These are phyloP conservation scores for Calypte anna DNA, from an alignment of 2,113 vertebrate species.

Conservation along the genomic window DNA sequence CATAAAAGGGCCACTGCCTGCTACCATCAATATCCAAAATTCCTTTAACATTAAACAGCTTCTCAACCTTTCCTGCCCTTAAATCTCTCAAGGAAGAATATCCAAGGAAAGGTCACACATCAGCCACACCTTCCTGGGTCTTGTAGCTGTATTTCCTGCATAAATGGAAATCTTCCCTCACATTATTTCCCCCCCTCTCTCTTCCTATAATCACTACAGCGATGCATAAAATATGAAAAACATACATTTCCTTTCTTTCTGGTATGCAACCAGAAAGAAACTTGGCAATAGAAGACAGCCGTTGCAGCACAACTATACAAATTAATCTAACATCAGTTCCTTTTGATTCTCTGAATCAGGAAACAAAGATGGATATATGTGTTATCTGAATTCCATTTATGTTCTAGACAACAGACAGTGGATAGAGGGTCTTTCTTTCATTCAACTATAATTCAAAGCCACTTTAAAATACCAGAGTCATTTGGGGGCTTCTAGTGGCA, in stretches of 20 bases:
- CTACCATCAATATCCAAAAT: conserved; percentile 73
- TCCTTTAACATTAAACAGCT: conserved; percentile 67
- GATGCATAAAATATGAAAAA: conserved; percentile 19
- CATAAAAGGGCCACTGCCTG: conserved; percentile 63
- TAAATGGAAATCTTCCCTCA: conserved; percentile 60
- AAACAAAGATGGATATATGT: conserved; percentile 22
- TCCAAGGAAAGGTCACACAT: conserved; percentile 71
- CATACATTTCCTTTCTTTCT: conserved; percentile 1
- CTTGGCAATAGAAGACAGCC: conserved; percentile 8
- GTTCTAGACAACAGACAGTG: background rate
- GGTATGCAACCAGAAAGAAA: conserved; percentile 30
- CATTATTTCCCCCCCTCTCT: background rate
- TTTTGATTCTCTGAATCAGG: conserved; percentile 41
- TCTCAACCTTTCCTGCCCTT: conserved; percentile 60
- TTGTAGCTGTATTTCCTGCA: conserved; percentile 42
- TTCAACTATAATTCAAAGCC: background rate
- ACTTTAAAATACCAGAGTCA: conserved; percentile 5
- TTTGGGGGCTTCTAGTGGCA: background rate
- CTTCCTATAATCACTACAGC: conserved; percentile 1
- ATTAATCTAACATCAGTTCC: conserved; percentile 40
- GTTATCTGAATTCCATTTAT: conserved; percentile 13
- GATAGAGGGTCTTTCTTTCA: background rate
- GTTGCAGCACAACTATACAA: background rate
- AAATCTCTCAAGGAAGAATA: conserved; percentile 66
- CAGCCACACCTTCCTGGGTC: conserved; percentile 69